These are phyloP conservation scores for Paramormyrops kingsleyae DNA, from an alignment of 2,113 vertebrate genomes.

Conservation along the genomic window DNA sequence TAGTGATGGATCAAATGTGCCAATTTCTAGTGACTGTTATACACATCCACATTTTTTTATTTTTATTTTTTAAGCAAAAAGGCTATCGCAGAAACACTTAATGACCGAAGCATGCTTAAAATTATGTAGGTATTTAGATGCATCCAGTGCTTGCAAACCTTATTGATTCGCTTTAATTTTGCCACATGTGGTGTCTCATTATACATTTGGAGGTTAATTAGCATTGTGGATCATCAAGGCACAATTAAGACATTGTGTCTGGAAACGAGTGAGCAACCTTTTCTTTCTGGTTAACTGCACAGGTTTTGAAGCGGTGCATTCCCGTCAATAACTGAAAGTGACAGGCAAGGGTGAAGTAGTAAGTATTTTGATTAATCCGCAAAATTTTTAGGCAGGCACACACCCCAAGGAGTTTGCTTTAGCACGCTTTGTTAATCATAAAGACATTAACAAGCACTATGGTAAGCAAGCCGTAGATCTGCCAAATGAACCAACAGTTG, in stretches of 20 bases:
- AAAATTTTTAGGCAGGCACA: neutral
- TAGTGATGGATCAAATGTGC: neutral
- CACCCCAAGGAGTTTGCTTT: neutral
- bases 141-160: neutral
- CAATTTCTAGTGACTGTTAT: neutral
- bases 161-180: slow-evolving; percentile 34
- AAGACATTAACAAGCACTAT: neutral
- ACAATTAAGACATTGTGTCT: slow-evolving; percentile 31
- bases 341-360: neutral
- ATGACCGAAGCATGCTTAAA: neutral
- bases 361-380: slow-evolving; percentile 6
- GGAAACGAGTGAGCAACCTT: slow-evolving; percentile 32
- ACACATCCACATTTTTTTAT: neutral
- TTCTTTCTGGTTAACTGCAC: slow-evolving; percentile 24
- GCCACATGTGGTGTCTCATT: slow-evolving; percentile 28
- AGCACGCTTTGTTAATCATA: slow-evolving; percentile 9
- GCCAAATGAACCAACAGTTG: neutral
- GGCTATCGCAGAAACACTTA: neutral
- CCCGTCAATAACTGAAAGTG: slow-evolving; percentile 19
- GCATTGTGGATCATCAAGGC: slow-evolving; percentile 24
- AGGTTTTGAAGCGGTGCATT: slow-evolving; percentile 8
- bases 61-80: neutral
- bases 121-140: neutral
- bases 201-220: slow-evolving; percentile 30
- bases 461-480: neutral